Conservation (phyloP, 1,140 invertebrate genomes). For the Neodiprion lecontei region DNA sequence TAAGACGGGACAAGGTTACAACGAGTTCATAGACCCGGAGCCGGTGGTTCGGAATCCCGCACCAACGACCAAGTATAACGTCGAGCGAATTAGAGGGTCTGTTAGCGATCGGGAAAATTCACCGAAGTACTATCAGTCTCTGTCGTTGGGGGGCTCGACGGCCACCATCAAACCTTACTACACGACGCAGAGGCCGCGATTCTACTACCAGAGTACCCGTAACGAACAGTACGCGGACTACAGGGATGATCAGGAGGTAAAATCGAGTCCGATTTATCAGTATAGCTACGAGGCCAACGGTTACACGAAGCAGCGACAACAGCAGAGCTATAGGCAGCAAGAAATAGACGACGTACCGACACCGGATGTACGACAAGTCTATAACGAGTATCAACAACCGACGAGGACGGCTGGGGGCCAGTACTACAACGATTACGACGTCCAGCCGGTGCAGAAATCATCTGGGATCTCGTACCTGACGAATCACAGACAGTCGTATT, state of each 20-base stretch:
- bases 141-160: slow-evolving; percentile 30
- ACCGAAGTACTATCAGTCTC: slow-evolving; percentile 51
- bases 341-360: slow-evolving; percentile 50
- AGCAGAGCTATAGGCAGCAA: slow-evolving; percentile 12
- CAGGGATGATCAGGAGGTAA: slow-evolving; percentile 33
- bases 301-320: slow-evolving; percentile 46
- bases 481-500: not conserved
- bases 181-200: slow-evolving; percentile 60
- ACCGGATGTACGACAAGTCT: slow-evolving; percentile 26
- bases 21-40: slow-evolving; percentile 35
- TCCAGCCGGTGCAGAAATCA: slow-evolving; percentile 43
- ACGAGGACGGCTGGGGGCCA: slow-evolving; percentile 39
- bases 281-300: slow-evolving; percentile 66
- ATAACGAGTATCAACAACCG: slow-evolving; percentile 42
- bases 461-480: slow-evolving; percentile 28
- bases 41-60: not conserved
- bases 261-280: slow-evolving; percentile 66
- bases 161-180: slow-evolving; percentile 37
- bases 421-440: slow-evolving; percentile 44
- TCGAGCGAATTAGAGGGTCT: slow-evolving; percentile 25
- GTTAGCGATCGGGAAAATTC: slow-evolving; percentile 40
- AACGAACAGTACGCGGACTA: slow-evolving; percentile 31
- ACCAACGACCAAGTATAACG: slow-evolving; percentile 6
- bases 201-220: slow-evolving; percentile 44
- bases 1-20: slow-evolving; percentile 42